Evolutionary conservation across 2,888 invertebrate species (phyloP), one percentile per base, ranked within the genome.

Genomic region (Nebria salina): DNA sequence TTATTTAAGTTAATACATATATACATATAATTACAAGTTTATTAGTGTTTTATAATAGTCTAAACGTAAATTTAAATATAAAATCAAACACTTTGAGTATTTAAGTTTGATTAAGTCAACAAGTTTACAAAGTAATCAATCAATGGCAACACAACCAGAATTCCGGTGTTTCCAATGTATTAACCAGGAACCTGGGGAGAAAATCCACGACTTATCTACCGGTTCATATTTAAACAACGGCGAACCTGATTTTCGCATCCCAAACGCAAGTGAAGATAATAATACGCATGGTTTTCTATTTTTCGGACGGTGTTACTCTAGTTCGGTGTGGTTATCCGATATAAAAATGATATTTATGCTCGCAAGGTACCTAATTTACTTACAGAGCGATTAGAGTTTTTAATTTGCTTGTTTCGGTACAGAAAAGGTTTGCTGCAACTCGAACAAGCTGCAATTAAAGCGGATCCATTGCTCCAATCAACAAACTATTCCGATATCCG

Each of bases 91-190:
- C 5, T 1, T 34, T 34, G 5, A 34, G 34, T 34, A 1, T 34
- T 34, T 34, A 34, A 54, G 54, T 54, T 8, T 11, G 54, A 4
- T 54, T 54, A 54, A 1, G 34, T 34, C 34, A 34, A 34, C 34
- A 34, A 34, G 34, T 34, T 34, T 34, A 34, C 34, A 34, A 34
- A 34, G 34, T 34, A 4, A 1, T 54, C 13, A 26, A 70, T 42
- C 1, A 41, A 66, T 42, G 74, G 42, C 43, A n/a, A 41, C 43
- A 68, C 79, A 79, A 68, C 79, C 74, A 43, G n/a, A 11, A 26
- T 80, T 80, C 43, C 66, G 75, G 5, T 80, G 75, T 7, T 80
- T 80, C 43, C 79, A 80, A 80, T 80, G 79, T 75, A 42, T 15
- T 43, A 54, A 20, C 26, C 68, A 25, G 6, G 79, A 80, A 20